Evolutionary conservation across 2,888 invertebrate species (phyloP).

Genomic region (Drosophila parthenogenetica): DNA sequence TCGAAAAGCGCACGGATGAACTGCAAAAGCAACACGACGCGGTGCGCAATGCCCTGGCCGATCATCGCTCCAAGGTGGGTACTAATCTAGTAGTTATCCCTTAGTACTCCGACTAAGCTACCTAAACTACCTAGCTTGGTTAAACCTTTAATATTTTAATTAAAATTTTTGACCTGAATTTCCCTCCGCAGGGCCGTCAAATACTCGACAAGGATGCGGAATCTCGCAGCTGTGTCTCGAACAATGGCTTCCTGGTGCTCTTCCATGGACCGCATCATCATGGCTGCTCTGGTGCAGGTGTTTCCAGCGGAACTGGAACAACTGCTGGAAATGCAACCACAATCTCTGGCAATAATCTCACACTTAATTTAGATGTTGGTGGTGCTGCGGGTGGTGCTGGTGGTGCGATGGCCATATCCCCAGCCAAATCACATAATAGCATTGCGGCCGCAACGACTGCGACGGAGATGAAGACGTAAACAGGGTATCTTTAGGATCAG

Average conservation of each 20-base stretch:
- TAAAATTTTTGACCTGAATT: neutral
- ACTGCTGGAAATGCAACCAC: slow-evolving; percentile 39
- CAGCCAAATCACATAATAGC: slow-evolving; percentile 81
- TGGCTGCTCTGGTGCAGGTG: slow-evolving; percentile 55
- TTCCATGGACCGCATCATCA: slow-evolving; percentile 78
- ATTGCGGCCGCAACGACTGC: slow-evolving; percentile 40
- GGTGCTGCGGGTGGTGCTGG: slow-evolving; percentile 48
- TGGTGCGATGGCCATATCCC: slow-evolving; percentile 72
- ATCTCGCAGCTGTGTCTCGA: slow-evolving; percentile 82
- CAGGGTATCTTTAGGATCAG: slow-evolving; percentile 10
- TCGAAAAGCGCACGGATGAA: slow-evolving; percentile 91
- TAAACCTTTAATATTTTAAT: too few relatives aligned
- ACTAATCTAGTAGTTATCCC: too few relatives aligned
- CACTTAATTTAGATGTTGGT: slow-evolving; percentile 65
- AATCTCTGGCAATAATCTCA: slow-evolving; percentile 72
- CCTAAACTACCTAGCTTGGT: too few relatives aligned
- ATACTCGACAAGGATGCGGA: slow-evolving; percentile 84
- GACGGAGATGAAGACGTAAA: slow-evolving; percentile 72
- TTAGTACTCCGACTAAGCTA: too few relatives aligned
- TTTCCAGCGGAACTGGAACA: neutral
- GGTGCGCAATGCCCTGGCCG: slow-evolving; percentile 89
- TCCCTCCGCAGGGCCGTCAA: slow-evolving; percentile 80
- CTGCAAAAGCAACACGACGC: slow-evolving; percentile 92
- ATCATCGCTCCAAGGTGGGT: slow-evolving; percentile 88
- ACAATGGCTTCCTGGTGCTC: slow-evolving; percentile 83